Conservation (phyloP, 2,113 vertebrate genomes). For the Gallinago paraguaiae region DNA sequence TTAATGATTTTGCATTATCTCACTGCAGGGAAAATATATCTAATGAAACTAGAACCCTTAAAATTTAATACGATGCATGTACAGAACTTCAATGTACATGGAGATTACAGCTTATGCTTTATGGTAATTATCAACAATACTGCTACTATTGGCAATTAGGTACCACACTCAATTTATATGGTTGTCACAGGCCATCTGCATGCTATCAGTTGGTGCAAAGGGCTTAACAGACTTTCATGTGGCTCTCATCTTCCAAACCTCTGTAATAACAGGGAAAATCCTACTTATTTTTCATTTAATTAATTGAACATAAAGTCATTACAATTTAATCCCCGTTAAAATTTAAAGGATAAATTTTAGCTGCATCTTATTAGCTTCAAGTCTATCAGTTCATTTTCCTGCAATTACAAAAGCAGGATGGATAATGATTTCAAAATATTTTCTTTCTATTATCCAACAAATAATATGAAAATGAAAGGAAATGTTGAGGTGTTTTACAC, state of each 20-base stretch:
- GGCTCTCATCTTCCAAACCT: background rate
- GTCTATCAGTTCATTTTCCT: background rate
- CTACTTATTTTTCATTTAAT: constrained; percentile 7
- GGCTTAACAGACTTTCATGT: background rate
- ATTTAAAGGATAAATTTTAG: constrained; percentile 25
- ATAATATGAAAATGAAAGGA: background rate
- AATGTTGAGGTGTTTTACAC: background rate
- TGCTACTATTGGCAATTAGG: background rate
- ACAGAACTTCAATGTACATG: background rate
- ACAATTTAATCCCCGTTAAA: background rate
- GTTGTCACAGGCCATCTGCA: background rate
- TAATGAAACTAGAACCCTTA: background rate
- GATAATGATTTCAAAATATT: background rate
- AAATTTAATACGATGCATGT: background rate
- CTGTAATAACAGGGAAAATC: background rate
- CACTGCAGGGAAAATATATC: background rate
- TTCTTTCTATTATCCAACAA: background rate
- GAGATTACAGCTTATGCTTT: background rate
- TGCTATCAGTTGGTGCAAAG: background rate
- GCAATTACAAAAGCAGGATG: background rate
- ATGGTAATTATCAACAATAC: background rate
- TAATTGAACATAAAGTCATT: constrained; percentile 4
- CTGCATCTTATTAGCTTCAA: background rate
- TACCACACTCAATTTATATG: background rate
- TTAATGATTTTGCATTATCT: background rate